Percentiles rank a stretch among this genome's conserved stretches.
phyloP scores from a whole-genome alignment of 2,797 vertebrate genomes.

The Helicolenus hilgendorfi region DNA sequence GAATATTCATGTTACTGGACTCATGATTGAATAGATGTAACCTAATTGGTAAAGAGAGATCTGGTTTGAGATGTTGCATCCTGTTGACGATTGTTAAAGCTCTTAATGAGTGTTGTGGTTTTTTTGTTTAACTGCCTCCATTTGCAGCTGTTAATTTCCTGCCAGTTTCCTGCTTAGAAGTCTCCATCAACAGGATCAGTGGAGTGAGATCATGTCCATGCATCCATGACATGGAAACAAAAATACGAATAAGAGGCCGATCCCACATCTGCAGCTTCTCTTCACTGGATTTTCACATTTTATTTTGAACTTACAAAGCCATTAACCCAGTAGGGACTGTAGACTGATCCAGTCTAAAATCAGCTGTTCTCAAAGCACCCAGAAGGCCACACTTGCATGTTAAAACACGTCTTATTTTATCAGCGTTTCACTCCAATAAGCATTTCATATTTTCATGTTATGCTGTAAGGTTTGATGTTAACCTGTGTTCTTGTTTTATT shows the following conservation, averaged over 20 bases:
- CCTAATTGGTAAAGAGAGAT: conserved; percentile 46
- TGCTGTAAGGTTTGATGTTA: background rate
- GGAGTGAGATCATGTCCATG: background rate
- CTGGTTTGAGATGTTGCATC: background rate
- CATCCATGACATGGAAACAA: background rate
- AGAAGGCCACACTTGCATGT: background rate
- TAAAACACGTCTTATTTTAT: background rate
- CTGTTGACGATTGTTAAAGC: background rate
- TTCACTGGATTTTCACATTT: background rate
- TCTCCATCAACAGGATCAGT: background rate
- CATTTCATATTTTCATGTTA: background rate
- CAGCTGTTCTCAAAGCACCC: background rate
- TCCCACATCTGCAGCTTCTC: background rate
- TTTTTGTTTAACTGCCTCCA: background rate
- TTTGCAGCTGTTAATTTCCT: background rate
- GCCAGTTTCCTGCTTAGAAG: background rate
- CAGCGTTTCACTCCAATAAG: background rate
- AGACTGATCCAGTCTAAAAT: background rate
- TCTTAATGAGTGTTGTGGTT: background rate
- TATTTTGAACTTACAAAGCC: background rate
- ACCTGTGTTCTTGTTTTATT: background rate
- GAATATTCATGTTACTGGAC: conserved; percentile 85
- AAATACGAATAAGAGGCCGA: background rate
- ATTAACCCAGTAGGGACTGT: background rate
- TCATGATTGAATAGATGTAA: conserved; percentile 85